Percentiles rank a stretch among this genome's conserved stretches.
Evolutionary conservation across 2,797 vertebrate genomes (phyloP).

Genomic region (Hephaestus fuliginosus): DNA sequence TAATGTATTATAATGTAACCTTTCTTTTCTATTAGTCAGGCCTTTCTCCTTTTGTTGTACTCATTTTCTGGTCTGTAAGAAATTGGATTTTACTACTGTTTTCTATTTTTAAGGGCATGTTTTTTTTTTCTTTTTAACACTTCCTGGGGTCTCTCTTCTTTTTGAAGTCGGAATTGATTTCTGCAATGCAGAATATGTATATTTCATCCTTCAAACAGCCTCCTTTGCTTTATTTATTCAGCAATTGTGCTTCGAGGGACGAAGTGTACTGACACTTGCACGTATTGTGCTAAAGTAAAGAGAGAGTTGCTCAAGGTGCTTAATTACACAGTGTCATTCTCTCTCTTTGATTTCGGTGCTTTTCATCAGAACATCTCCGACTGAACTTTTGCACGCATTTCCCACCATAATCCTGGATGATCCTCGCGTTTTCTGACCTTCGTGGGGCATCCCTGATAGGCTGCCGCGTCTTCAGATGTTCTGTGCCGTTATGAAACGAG

Average conservation of each 20-base stretch:
- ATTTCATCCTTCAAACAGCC: constrained; percentile 29
- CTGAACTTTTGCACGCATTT: constrained; percentile 23
- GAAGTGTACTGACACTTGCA: constrained; percentile 3
- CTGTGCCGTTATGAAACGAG: constrained; percentile 48
- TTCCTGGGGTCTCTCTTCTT: constrained; percentile 29
- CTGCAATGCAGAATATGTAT: constrained; percentile 12
- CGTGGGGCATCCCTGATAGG: constrained; percentile 34
- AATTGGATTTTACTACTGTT: constrained; percentile 4
- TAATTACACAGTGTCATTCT: constrained; percentile 5
- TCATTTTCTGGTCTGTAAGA: constrained; percentile 8
- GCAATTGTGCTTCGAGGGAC: constrained; percentile 27
- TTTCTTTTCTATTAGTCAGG: background rate
- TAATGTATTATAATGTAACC: background rate
- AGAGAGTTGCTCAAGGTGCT: background rate
- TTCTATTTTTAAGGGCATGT: constrained; percentile 14
- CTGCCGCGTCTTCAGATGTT: constrained; percentile 35
- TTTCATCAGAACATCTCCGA: constrained; percentile 48
- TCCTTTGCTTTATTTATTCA: constrained; percentile 26
- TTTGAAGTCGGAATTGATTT: constrained; percentile 47
- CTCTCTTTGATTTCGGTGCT: constrained; percentile 33
- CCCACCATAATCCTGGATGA: background rate
- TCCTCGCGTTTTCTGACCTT: constrained; percentile 22
- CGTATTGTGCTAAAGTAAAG: background rate
- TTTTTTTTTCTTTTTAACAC: constrained; percentile 2
- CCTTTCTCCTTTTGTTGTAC: constrained; percentile 16